Evolutionary conservation across 35 echinoderm and acorn worm genomes (phyloP).

Genomic region (Chiridota heheva): DNA sequence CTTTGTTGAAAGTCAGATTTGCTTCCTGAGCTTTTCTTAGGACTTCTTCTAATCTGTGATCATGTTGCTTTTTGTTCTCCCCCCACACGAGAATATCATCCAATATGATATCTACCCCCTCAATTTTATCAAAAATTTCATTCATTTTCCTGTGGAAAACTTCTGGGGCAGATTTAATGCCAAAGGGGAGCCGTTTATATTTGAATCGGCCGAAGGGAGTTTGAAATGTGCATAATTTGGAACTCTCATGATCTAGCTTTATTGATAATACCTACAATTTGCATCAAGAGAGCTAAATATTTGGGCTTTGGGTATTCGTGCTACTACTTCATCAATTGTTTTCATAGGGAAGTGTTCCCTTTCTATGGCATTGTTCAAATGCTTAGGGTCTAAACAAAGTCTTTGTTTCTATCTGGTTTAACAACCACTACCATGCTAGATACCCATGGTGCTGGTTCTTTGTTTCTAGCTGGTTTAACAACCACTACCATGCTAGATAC

Average conservation of each 20-base stretch:
- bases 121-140: constrained; percentile 11
- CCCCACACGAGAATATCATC: constrained; percentile 18
- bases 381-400: constrained; percentile 22
- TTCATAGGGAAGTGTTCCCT: not conserved
- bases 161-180: constrained; percentile 30
- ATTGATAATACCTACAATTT: constrained; percentile 16
- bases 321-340: constrained; percentile 7
- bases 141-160: constrained; percentile 29
- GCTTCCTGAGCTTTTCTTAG: not conserved
- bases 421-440: constrained; percentile 35
- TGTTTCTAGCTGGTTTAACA: no score
- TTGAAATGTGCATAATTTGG: constrained; percentile 23
- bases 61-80: constrained; percentile 15
- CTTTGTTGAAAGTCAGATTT: constrained; percentile 28
- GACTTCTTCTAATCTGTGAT: constrained; percentile 12
- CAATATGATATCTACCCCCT: not conserved
- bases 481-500: no score
- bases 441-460: constrained; percentile 24
- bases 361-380: constrained; percentile 39
- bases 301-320: not conserved
- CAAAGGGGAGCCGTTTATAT: constrained; percentile 18
- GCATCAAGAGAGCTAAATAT: constrained; percentile 30
- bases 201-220: constrained; percentile 17
- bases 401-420: constrained; percentile 29
- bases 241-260: not conserved